These are phyloP conservation scores for Setophaga kirtlandii DNA, from an alignment of 2,113 vertebrate genomes.

Conservation along the genomic window DNA sequence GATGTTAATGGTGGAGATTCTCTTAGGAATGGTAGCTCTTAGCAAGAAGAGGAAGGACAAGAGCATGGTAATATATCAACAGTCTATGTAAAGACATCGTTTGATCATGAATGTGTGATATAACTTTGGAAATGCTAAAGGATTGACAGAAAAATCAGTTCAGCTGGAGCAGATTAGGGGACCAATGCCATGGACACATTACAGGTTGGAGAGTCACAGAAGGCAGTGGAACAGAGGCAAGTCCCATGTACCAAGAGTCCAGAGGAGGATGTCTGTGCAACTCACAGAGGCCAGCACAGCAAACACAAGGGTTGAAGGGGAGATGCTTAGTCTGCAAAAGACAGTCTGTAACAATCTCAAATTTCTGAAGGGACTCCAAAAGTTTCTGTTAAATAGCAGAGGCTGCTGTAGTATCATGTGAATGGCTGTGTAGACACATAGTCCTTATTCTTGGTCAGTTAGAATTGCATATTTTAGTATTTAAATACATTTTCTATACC, in stretches of 20 bases:
- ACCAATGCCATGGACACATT: background rate
- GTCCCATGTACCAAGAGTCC: background rate
- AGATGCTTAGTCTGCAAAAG: background rate
- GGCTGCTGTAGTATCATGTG: background rate
- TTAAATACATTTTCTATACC: background rate
- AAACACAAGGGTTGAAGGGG: background rate
- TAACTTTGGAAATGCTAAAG: background rate
- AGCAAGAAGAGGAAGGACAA: background rate
- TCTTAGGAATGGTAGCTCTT: background rate
- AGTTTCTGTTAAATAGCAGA: background rate
- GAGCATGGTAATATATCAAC: background rate
- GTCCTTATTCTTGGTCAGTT: background rate
- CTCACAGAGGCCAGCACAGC: fast-evolving
- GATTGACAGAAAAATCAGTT: background rate
- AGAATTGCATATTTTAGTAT: background rate
- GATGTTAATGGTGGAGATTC: background rate
- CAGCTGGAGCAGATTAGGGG: background rate
- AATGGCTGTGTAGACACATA: background rate
- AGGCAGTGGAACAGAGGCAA: background rate
- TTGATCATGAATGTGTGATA: background rate
- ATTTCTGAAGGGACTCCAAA: background rate
- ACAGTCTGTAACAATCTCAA: background rate
- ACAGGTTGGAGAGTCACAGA: background rate
- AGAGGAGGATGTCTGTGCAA: background rate
- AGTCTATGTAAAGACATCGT: background rate